Percentiles rank a stretch among this genome's conserved stretches.
These are phyloP conservation scores for Cheilosia urbana DNA, from an alignment of 2,888 invertebrate species.

Conservation along the genomic window DNA sequence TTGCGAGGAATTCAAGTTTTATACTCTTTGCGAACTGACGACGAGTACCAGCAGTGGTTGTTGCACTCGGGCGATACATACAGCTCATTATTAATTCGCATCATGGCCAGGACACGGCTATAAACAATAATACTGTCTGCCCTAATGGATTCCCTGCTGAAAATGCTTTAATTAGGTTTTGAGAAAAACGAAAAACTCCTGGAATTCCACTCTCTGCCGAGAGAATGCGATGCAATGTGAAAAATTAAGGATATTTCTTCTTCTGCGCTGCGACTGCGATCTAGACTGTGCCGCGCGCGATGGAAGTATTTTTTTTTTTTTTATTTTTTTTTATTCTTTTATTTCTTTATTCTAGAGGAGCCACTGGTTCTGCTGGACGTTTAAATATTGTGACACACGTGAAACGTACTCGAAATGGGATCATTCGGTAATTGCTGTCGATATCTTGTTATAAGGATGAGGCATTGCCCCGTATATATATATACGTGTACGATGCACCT, in stretches of 20 bases:
- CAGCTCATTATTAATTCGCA: conserved; percentile 76
- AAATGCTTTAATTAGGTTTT: conserved; percentile 76
- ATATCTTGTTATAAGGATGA: conserved; percentile 70
- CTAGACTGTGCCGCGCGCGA: conserved; percentile 51
- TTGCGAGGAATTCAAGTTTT: conserved; percentile 19
- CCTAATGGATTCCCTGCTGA: conserved; percentile 76
- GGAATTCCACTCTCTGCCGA: conserved; percentile 72
- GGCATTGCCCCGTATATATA: conserved; percentile 19
- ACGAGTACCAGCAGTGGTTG: conserved; percentile 32
- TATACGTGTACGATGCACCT: neutral
- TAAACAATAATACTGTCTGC: conserved; percentile 76
- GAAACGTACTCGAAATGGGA: conserved; percentile 75
- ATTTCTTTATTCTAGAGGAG: neutral
- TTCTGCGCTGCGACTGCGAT: conserved; percentile 35
- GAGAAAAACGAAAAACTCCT: conserved; percentile 75
- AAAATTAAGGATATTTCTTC: conserved; percentile 75
- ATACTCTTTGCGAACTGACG: neutral
- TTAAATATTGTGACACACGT: conserved; percentile 75
- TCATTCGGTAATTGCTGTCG: conserved; percentile 73
- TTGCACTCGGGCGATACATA: conserved; percentile 43
- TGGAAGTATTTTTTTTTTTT: conserved; percentile 42
- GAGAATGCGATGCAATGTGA: conserved; percentile 74
- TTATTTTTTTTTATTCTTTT: conserved; percentile 16
- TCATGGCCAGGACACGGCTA: conserved; percentile 76
- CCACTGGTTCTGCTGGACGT: conserved; percentile 66